A percentile compares a stretch with the other conserved stretches of the same genome.
Conservation (phyloP, 2,113 vertebrate genomes). For the Collichthys lucidus region DNA sequence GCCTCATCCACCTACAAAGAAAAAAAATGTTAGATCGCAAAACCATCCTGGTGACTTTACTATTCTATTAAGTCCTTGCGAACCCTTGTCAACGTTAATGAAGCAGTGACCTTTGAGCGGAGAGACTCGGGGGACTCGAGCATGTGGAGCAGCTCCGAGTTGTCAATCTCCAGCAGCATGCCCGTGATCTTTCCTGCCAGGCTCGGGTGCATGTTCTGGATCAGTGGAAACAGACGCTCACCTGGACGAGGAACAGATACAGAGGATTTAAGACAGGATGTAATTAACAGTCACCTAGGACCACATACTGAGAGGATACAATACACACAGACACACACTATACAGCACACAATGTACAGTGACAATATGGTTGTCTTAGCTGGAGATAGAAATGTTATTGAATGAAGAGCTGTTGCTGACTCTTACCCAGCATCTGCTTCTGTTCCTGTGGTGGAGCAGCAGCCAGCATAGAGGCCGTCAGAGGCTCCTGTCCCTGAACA, state of each 20-base stretch:
- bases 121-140: conserved; percentile 98
- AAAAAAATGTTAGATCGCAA: background rate
- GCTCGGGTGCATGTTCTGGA: conserved; percentile 96
- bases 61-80: background rate
- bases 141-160: conserved; percentile 98
- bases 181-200: conserved; percentile 98
- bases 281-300: background rate
- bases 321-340: background rate
- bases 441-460: conserved; percentile 97
- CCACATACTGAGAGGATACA: background rate
- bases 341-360: background rate
- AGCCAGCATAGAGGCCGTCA: conserved; percentile 98
- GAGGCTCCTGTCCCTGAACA: conserved; percentile 96
- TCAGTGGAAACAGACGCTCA: conserved; percentile 96
- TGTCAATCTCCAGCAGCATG: conserved; percentile 98
- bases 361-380: background rate
- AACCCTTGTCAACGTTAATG: conserved; percentile 2
- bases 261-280: background rate
- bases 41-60: too few relatives aligned
- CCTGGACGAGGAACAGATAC: conserved; percentile 78
- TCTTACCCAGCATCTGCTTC: conserved; percentile 98
- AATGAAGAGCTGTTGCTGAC: background rate
- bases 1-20: conserved; percentile 94
- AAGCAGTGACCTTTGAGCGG: conserved; percentile 90
- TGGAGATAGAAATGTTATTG: background rate